Evolutionary conservation across 2,888 invertebrate species (phyloP), one percentile per base, ranked within the genome.

Genomic region (Copidosoma aretas): DNA sequence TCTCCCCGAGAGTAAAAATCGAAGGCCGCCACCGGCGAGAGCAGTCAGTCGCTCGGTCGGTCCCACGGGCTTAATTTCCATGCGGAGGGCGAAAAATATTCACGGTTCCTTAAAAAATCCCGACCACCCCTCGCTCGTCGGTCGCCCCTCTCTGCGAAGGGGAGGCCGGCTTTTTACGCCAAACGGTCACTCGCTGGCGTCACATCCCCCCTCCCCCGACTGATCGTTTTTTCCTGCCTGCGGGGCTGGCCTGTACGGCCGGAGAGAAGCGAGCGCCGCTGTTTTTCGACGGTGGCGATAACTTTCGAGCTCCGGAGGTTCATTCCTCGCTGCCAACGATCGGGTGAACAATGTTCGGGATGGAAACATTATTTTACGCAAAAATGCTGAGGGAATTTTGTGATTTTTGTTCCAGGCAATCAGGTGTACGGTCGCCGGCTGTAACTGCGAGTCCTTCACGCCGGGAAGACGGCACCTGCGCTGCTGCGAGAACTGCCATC

Each of bases 401-500:
- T 51, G 0, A 43, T 62, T 64, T 65, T 67, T 25, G 74, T 86
- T 86, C 43, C 87, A 89, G 89, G 88, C 88, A 46, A 88, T 89
- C 78, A 87, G 88, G 76, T 91, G 91, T 80, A 91, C 90, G 19
- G 86, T 89, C 59, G 88, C 87, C 67, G 88, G 86, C 75, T 91
- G 91, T 79, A 84, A 86, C 74, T 91, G 91, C 82, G 90, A 90
- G 74, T 90, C 90, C 76, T 91, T 91, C 84, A 86, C 88, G 51
- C 91, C 91, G 39, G 89, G 90, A 65, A 90, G 90, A 79, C 82
- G 87, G 74, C 88, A 88, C 78, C 86, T 91, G 71, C 87, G 91
- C 66, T 88, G 87, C 81, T 91, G 91, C 84, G 90, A 90, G 77
- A 87, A 87, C 73, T 91, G 91, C 81, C 88, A 88, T 77, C 91